Evolutionary conservation across 2,113 vertebrate species (phyloP).

Genomic region (Hiodon alosoides): DNA sequence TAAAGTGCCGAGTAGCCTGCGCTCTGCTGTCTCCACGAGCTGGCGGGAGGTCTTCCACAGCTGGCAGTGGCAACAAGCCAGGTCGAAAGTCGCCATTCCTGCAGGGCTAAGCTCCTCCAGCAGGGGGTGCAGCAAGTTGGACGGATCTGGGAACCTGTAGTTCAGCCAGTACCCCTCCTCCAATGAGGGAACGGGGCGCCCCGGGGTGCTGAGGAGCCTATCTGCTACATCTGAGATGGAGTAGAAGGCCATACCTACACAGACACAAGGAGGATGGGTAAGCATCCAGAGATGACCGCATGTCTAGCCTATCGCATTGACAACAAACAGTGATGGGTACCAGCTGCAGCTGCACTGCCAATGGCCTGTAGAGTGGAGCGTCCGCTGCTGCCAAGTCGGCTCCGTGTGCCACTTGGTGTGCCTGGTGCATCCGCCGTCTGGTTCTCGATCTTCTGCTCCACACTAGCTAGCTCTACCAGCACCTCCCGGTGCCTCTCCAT

Average conservation of each 20-base stretch:
- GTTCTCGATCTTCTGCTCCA: conserved; percentile 89
- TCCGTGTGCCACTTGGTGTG: conserved; percentile 44
- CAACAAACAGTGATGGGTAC: conserved; percentile 45
- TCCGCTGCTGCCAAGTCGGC: conserved; percentile 69
- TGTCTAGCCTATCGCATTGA: not conserved
- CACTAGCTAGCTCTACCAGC: conserved; percentile 71
- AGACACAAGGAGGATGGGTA: not conserved
- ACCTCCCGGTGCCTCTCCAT: conserved; percentile 87
- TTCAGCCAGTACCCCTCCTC: conserved; percentile 85
- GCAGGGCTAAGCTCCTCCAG: conserved; percentile 82
- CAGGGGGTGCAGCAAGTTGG: conserved; percentile 57
- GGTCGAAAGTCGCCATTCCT: conserved; percentile 88
- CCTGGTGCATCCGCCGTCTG: conserved; percentile 57
- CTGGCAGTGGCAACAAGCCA: conserved; percentile 88
- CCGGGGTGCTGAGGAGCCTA: conserved; percentile 75
- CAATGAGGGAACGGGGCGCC: conserved; percentile 67
- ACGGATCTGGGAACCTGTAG: conserved; percentile 56
- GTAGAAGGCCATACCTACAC: conserved; percentile 90
- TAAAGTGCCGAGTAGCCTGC: conserved; percentile 66
- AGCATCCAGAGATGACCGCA: not conserved
- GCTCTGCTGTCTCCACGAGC: conserved; percentile 88
- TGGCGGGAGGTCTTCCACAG: conserved; percentile 94
- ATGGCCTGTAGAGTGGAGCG: conserved; percentile 87
- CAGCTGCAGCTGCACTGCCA: conserved; percentile 88
- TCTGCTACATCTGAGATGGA: conserved; percentile 93